Percentiles rank a stretch among this genome's conserved stretches.
phyloP scores from a whole-genome alignment of 2,113 vertebrate species.

The Raja brachyura region DNA sequence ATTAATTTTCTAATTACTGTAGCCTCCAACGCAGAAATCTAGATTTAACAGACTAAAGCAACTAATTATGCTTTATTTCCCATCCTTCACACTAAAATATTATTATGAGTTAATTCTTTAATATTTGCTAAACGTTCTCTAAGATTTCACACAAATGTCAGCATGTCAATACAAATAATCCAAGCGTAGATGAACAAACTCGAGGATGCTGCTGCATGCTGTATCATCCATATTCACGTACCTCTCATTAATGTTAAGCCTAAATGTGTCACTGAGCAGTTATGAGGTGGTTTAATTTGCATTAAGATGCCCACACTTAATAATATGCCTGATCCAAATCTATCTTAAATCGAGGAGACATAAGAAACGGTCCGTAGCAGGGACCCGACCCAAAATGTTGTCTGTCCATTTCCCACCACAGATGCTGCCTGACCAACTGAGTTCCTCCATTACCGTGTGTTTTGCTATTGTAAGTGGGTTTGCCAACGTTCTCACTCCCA shows the following conservation, averaged over 20 bases:
- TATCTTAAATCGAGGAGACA: too few species aligned
- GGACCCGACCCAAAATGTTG: too few species aligned
- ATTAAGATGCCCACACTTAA: neutral
- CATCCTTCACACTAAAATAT: neutral
- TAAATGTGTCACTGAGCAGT: neutral
- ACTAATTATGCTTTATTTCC: neutral
- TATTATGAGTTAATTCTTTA: neutral
- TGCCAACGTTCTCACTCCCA: too few species aligned
- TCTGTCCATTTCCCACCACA: too few species aligned
- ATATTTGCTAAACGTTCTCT: neutral
- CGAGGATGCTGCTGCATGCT: neutral
- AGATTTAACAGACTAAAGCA: neutral
- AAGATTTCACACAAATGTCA: neutral
- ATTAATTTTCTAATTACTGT: constrained; percentile 14
- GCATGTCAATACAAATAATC: neutral
- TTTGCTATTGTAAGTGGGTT: neutral
- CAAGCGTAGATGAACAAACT: neutral
- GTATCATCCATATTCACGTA: neutral
- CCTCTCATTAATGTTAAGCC: neutral
- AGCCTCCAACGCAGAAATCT: neutral
- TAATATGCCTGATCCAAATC: too few species aligned
- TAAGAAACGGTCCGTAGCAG: too few species aligned
- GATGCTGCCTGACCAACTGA: too few species aligned
- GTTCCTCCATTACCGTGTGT: too few species aligned
- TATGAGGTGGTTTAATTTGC: neutral